Conservation (phyloP, 2,797 vertebrate genomes). For the Aselliscus stoliczkanus region DNA sequence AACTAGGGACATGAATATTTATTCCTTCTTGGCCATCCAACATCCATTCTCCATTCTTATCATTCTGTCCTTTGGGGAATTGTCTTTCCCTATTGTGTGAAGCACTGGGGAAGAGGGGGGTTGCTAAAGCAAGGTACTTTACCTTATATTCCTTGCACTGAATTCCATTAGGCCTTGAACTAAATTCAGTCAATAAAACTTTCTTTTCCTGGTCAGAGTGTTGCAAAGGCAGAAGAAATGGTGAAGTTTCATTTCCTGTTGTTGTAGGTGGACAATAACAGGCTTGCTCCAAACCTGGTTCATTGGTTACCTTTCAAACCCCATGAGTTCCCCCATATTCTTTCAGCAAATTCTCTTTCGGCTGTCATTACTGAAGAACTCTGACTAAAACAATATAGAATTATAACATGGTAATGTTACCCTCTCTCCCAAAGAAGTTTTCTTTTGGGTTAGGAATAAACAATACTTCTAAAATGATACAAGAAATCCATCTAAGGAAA, state of each 20-base stretch:
- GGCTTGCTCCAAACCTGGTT: background rate
- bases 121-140: background rate
- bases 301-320: background rate
- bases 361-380: background rate
- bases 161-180: background rate
- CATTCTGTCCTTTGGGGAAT: background rate
- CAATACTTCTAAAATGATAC: background rate
- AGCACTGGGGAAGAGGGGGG: background rate
- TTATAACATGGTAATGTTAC: background rate
- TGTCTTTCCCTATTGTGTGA: background rate
- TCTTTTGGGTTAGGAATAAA: background rate
- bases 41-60: background rate
- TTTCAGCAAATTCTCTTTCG: background rate
- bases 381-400: background rate
- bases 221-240: background rate
- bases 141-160: background rate
- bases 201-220: background rate
- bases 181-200: background rate
- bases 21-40: background rate
- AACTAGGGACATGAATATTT: background rate
- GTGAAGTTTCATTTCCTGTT: background rate
- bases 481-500: background rate
- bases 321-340: background rate
- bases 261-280: background rate
- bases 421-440: background rate